Evolutionary conservation across 2,797 vertebrate genomes (phyloP).

Genomic region (Mormyrus proboscirostris): DNA sequence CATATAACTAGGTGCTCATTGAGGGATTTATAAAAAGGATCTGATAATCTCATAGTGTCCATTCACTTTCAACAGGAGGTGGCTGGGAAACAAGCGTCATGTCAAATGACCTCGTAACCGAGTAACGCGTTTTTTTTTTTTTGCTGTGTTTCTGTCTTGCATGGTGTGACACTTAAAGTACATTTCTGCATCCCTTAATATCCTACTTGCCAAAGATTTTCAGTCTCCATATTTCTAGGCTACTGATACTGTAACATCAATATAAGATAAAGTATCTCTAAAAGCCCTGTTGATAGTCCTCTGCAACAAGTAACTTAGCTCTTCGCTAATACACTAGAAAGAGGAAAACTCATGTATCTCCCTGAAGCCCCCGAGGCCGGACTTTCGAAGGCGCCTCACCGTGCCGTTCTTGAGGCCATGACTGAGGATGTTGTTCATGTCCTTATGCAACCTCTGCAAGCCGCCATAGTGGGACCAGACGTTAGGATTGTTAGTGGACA

Average conservation of each 20-base stretch:
- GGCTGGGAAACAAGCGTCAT: background rate
- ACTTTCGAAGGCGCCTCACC: constrained; percentile 52
- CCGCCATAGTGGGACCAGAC: constrained; percentile 96
- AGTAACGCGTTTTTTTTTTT: background rate
- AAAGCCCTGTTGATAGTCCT: background rate
- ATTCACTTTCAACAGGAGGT: background rate
- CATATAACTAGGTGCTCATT: background rate
- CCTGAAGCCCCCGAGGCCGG: background rate
- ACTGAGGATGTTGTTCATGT: constrained; percentile 92
- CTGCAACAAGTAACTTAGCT: background rate
- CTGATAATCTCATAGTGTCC: background rate
- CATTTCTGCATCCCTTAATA: background rate
- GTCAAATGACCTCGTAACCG: background rate
- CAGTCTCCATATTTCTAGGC: background rate
- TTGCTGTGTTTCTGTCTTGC: background rate
- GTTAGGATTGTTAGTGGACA: constrained; percentile 88
- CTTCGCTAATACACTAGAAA: background rate
- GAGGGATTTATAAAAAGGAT: background rate
- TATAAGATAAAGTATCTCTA: background rate
- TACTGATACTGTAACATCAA: background rate
- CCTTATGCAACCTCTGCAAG: constrained; percentile 86
- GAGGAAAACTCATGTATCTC: background rate
- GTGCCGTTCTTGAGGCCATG: constrained; percentile 84
- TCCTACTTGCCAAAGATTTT: background rate
- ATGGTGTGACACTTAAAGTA: background rate